These are phyloP conservation scores for Atta texana DNA, from an alignment of 1,140 invertebrate species.

Conservation along the genomic window DNA sequence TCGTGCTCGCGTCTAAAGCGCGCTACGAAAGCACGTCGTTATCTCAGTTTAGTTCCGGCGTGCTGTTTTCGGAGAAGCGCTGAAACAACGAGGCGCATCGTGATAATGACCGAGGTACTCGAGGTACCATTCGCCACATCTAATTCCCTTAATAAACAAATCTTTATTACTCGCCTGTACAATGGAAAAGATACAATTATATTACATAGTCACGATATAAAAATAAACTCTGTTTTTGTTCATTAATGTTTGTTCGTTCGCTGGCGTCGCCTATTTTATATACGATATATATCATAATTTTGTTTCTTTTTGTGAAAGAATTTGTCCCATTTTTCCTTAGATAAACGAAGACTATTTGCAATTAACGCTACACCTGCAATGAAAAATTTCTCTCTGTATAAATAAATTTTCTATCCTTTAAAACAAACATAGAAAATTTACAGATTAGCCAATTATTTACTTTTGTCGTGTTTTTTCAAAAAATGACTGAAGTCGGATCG, in stretches of 20 bases:
- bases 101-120: constrained; percentile 34
- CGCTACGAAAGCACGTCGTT: constrained; percentile 61
- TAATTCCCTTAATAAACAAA: constrained; percentile 58
- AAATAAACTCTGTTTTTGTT: neutral
- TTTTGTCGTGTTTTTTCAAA: neutral
- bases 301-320: neutral
- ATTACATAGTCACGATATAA: neutral
- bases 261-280: neutral
- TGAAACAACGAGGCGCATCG: constrained; percentile 41
- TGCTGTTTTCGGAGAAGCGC: constrained; percentile 53
- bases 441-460: neutral
- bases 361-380: neutral
- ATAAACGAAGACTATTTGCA: neutral
- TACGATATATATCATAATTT: neutral
- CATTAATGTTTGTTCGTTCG: neutral
- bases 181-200: neutral
- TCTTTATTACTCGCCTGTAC: constrained; percentile 33
- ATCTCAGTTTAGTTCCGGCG: constrained; percentile 63
- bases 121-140: constrained; percentile 15
- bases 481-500: neutral
- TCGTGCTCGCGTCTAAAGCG: constrained; percentile 24
- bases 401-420: constrained; percentile 2
- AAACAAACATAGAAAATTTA: neutral
- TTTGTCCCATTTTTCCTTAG: neutral
- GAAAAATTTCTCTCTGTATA: neutral